Evolutionary conservation across 2,888 invertebrate species (phyloP).

Genomic region (Ptychoptera contaminata): DNA sequence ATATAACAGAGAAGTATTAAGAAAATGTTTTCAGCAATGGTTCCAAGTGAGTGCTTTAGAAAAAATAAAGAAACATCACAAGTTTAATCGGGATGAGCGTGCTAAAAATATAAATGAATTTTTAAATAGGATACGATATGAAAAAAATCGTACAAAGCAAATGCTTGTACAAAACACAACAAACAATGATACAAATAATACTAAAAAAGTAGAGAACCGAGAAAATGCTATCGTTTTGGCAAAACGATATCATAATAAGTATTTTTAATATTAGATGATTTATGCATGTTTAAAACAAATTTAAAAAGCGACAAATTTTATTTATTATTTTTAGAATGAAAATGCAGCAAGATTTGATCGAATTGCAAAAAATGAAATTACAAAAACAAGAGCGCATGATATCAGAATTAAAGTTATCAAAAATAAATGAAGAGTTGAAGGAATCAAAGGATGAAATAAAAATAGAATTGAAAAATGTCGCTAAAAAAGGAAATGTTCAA

Average conservation of each 20-base stretch:
- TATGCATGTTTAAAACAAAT: background rate
- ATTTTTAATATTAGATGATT: background rate
- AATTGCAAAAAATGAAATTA: conserved; percentile 51
- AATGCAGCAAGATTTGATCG: conserved; percentile 57
- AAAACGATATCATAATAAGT: conserved; percentile 26
- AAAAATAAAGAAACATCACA: conserved; percentile 24
- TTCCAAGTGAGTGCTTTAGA: conserved; percentile 26
- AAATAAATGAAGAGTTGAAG: conserved; percentile 46
- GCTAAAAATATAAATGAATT: conserved; percentile 27
- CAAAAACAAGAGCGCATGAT: conserved; percentile 58
- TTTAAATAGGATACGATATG: conserved; percentile 24
- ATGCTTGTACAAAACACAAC: background rate
- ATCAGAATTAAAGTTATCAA: conserved; percentile 52
- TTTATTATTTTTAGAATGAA: conserved; percentile 35
- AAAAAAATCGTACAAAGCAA: conserved; percentile 18
- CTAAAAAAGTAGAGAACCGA: background rate
- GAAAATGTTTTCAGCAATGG: conserved; percentile 25
- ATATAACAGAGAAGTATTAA: conserved; percentile 13
- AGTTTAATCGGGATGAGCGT: conserved; percentile 16
- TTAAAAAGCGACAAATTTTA: background rate
- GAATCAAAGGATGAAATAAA: conserved; percentile 42
- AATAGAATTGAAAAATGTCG: conserved; percentile 38
- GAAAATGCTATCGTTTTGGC: conserved; percentile 9
- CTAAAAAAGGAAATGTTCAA: conserved; percentile 39
- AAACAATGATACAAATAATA: background rate